Conservation (phyloP, 1,140 invertebrate species). For the Anagrus nilaparvatae region DNA sequence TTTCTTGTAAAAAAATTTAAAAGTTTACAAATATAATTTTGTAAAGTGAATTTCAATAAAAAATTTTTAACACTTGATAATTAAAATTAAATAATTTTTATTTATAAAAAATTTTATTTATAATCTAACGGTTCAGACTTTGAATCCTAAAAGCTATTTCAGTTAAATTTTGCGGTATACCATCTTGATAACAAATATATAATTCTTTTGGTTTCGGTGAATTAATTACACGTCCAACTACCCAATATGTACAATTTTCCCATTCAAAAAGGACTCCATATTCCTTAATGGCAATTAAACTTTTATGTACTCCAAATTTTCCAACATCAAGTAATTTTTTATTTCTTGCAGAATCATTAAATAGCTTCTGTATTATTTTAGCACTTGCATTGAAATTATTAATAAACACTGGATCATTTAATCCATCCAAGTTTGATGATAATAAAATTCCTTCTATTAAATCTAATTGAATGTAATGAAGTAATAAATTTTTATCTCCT, state of each 20-base stretch:
- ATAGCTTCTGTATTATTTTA: conserved; percentile 55
- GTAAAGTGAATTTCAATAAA: too few species aligned
- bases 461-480: conserved; percentile 59
- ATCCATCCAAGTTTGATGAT: conserved; percentile 44
- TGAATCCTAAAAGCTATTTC: conserved; percentile 66
- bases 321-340: conserved; percentile 48
- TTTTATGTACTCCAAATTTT: conserved; percentile 54
- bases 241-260: conserved; percentile 35
- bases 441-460: conserved; percentile 54
- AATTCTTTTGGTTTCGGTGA: conserved; percentile 61
- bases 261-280: conserved; percentile 56
- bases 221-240: conserved; percentile 56
- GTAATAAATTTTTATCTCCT: conserved; percentile 54
- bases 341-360: conserved; percentile 57
- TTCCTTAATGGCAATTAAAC: conserved; percentile 66
- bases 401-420: conserved; percentile 46
- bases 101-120: conserved; percentile 10
- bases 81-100: neutral
- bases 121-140: conserved; percentile 3
- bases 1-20: conserved; percentile 82
- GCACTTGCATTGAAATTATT: conserved; percentile 55
- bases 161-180: conserved; percentile 66
- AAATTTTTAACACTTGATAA: too few species aligned
- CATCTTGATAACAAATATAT: conserved; percentile 71
- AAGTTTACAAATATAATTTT: too few species aligned